Evolutionary conservation across 2,888 invertebrate genomes (phyloP), one percentile per base, ranked within the genome.

Genomic region (Ditula angustiorana): DNA sequence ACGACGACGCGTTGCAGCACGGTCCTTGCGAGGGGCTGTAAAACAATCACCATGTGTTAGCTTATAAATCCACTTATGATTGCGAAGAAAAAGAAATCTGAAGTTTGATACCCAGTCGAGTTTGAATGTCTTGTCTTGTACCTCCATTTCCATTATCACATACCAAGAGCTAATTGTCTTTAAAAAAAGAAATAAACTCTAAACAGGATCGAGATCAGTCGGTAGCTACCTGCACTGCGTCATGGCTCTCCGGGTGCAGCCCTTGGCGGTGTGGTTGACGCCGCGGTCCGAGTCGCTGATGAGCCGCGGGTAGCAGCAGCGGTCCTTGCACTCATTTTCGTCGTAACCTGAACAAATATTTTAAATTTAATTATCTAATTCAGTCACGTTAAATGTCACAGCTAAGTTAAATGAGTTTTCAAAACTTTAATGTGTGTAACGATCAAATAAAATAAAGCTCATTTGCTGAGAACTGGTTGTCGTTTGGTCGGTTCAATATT

Each of bases 1-100:
- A 99, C 30, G 95, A 94, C 67, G 94, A 94, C 69, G 96, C 94
- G 77, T 95, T 94, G 87, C 99, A 99, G 91, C 99, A 99, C 23
- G 99, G 99, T 5, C 99, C 99, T 93, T 99, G 97, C 60, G 99
- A 99, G 0, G 99, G 99, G 83, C 98, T 98, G 90, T 50, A 67
- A 59, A 65, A 26, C 28, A 35, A 28, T 23, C 13, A 60, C 50
- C 33, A 8, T 19, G 49, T 28, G 5, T 37, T 37, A 33, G 2
- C 2, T 33, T 55, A 55, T 7, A 35, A 21, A 33, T 19, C 44
- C n/a, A 4, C 2, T 33, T n/a, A n/a, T n/a, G n/a, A n/a, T n/a
- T n/a, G n/a, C n/a, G n/a, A n/a, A n/a, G n/a, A n/a, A n/a, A n/a
- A n/a, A n/a, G n/a, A n/a, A n/a, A n/a, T n/a, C n/a, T n/a, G n/a